Base-by-base conservation (phyloP, 2,888 invertebrate genomes). In the Acronicta aceris region DNA sequence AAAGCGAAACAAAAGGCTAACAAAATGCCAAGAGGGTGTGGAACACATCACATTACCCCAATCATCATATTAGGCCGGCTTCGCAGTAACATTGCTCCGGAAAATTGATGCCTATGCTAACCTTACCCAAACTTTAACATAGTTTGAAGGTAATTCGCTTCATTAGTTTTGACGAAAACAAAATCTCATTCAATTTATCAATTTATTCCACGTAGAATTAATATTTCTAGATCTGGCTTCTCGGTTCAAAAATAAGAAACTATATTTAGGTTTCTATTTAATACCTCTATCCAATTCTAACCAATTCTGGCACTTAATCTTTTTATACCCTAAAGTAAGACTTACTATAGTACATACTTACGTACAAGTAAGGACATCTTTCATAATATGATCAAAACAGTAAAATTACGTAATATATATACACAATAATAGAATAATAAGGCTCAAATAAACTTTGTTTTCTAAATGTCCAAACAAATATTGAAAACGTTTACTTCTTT, bases 161-260 rank as follows among this genome's bases (percentile, higher is more conserved):
- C 65, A 71, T 69, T 69, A 53, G 56, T 58, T 74, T 52, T 40
- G 41, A 30, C 21, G 41, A 48, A 74, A 71, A 64, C 52, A 60
- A 67, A 73, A 67, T 67, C 45, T 67, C 54, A 57, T 73, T 60
- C 40, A 73, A 73, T 73, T 68, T 41, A 53, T 60, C 40, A 73
- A 73, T 73, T 68, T 41, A 53, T 33, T 43, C 4, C 40, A 33
- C 38, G 36, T 16, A 41, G 9, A 48, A 25, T 45, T 16, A 38
- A 42, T 45, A 5, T 12, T 5, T 0, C 10, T 48, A 4, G 10
- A 25, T 56, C 55, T 15, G 17, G 12, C 10, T 15, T 21, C 17
- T 45, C 0, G 12, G 2, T 16, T 5, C 4, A 21, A 21, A 21
- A 21, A 21, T 3, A 21, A 21, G 21, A 21, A 21, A 21, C 4